Base-by-base conservation (phyloP, 2,797 vertebrate species). In the Pterois miles region DNA sequence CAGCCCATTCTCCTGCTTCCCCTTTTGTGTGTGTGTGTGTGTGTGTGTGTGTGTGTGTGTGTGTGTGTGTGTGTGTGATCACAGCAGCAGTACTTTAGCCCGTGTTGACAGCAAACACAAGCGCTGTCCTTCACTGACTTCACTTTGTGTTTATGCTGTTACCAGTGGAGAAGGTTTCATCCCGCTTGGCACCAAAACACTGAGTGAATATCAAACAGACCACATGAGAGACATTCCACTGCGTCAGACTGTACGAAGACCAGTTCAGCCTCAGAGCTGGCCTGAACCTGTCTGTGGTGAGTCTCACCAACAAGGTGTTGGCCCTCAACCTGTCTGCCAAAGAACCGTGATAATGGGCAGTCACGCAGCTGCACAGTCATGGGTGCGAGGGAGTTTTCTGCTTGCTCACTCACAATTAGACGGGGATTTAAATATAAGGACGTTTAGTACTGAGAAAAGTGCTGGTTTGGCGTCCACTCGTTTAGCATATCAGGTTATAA, bases 71-170 rank as follows among this genome's bases (percentile, higher is more conserved):
- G 25, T n/a, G 2, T 16, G 54, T 62, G 81, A 58, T 80, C 36
- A 31, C 60, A 76, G 65, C 65, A 25, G 36, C 13, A 48, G 27
- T 6, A 64, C 59, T 53, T 38, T 20, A 0, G 7, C 2, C 23
- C 11, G 29, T 87, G 88, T 84, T 86, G 79, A 86, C 86, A 76
- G 48, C 29, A 74, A 72, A 79, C 81, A 87, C 78, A 68, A n/a
- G 33, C 33, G n/a, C 11, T 14, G 75, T 59, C 34, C 72, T 74
- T n/a, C 9, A 3, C 66, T 56, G 70, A 64, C 81, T 83, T 58
- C 65, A 63, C 60, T 22, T 5, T 27, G 65, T 67, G 67, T 71
- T 71, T 38, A n/a, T 36, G 38, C 70, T 64, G 66, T 76, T 75
- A 54, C 52, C 59, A 2, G 4, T 1, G 25, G 22, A 72, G 52